Evolutionary conservation across 2,888 invertebrate genomes (phyloP).

Genomic region (Euzophera pinguis): DNA sequence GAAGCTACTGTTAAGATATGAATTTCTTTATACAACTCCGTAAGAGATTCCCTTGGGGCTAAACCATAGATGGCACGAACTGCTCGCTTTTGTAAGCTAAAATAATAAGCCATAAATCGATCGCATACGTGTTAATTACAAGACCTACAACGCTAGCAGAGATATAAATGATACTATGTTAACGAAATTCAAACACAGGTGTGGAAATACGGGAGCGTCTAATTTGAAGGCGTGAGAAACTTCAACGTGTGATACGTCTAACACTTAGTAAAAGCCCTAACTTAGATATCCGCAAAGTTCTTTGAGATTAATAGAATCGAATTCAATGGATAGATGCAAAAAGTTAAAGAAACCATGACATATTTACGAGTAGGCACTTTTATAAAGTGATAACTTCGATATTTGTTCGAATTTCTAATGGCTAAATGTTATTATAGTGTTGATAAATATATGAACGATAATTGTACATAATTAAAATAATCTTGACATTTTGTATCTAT

Average conservation of each 20-base stretch:
- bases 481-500: no score
- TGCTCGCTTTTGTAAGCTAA: neutral
- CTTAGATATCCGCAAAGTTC: slow-evolving; percentile 36
- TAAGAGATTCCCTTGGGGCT: no score
- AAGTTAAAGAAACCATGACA: no score
- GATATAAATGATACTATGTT: slow-evolving; percentile 24
- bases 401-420: no score
- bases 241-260: slow-evolving; percentile 41
- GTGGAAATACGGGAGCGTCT: slow-evolving; percentile 33
- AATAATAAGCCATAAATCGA: neutral
- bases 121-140: neutral
- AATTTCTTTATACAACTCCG: no score
- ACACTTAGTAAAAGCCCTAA: slow-evolving; percentile 40
- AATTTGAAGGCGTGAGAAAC: slow-evolving; percentile 51
- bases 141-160: neutral
- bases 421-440: no score
- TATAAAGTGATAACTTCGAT: no score
- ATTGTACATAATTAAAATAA: no score
- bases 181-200: slow-evolving; percentile 60
- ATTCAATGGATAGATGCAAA: neutral
- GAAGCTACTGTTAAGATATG: no score
- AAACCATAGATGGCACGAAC: no score
- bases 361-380: no score
- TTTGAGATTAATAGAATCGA: neutral
- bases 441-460: no score